Evolutionary conservation across 2,888 invertebrate genomes (phyloP).

Genomic region (Zygothrica quintamaculata): DNA sequence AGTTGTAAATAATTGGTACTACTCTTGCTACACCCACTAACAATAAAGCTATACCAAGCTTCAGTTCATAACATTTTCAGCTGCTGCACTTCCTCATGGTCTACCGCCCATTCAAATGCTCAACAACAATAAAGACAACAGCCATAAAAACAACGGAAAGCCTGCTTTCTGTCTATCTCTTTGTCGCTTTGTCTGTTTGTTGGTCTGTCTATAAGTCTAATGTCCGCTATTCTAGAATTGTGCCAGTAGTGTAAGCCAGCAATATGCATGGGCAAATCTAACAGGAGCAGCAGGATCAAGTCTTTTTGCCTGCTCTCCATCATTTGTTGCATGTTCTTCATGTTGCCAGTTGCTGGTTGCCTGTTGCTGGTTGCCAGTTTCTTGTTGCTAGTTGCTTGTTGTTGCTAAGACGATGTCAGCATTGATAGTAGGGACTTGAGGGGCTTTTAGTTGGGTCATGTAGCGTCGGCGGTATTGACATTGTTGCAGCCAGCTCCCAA

Average conservation of each 20-base stretch:
- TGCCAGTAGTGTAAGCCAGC: constrained; percentile 60
- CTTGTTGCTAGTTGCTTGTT: constrained; percentile 35
- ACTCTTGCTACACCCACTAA: constrained; percentile 37
- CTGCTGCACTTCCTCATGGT: constrained; percentile 10
- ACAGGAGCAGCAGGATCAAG: constrained; percentile 71
- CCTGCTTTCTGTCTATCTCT: constrained; percentile 10
- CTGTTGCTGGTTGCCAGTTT: constrained; percentile 24
- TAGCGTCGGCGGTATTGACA: constrained; percentile 52
- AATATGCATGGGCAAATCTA: constrained; percentile 38
- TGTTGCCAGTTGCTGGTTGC: too few species aligned
- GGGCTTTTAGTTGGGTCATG: constrained; percentile 51
- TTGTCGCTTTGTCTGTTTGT: constrained; percentile 20
- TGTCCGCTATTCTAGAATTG: constrained; percentile 39
- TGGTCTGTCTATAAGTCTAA: constrained; percentile 7
- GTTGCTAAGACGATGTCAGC: constrained; percentile 67
- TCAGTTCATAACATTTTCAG: constrained; percentile 9
- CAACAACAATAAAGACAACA: constrained; percentile 62
- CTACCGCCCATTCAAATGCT: constrained; percentile 53
- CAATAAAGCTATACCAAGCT: not conserved
- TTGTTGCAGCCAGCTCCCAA: constrained; percentile 46
- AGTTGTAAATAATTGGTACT: constrained; percentile 59
- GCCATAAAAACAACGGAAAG: constrained; percentile 48
- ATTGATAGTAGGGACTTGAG: constrained; percentile 67
- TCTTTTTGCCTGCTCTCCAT: constrained; percentile 64
- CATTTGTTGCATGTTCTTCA: constrained; percentile 61